Evolutionary conservation across 2,113 vertebrate genomes (phyloP).

Genomic region (Stegastes partitus): DNA sequence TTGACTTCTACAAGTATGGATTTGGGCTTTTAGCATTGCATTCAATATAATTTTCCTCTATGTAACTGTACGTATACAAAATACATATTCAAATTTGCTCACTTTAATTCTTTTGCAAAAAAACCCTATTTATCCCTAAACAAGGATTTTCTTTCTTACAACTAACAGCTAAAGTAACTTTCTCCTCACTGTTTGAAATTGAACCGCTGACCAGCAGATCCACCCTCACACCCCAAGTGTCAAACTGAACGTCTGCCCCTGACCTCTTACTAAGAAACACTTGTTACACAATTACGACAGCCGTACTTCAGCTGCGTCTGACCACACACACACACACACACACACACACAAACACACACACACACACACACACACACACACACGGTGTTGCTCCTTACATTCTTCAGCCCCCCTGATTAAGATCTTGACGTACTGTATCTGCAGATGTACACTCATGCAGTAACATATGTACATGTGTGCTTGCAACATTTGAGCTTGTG

Average conservation of each 20-base stretch:
- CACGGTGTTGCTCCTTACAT: not conserved
- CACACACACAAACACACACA: not conserved
- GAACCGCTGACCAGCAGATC: conserved; percentile 46
- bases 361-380: too few relatives aligned
- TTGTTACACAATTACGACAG: conserved; percentile 30
- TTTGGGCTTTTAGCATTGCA: too few relatives aligned
- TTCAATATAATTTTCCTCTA: too few relatives aligned
- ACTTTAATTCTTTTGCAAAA: too few relatives aligned
- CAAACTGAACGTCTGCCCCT: conserved; percentile 41
- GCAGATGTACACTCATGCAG: conserved; percentile 9
- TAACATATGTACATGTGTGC: conserved; percentile 2
- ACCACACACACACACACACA: conserved; percentile 33
- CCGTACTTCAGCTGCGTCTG: conserved; percentile 45
- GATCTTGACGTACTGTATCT: not conserved
- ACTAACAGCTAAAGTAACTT: not conserved
- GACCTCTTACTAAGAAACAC: conserved; percentile 51
- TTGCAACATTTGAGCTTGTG: not conserved
- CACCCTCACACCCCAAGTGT: conserved; percentile 14
- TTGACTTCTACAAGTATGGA: too few relatives aligned
- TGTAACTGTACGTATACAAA: too few relatives aligned
- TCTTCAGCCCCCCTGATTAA: not conserved
- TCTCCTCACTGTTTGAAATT: conserved; percentile 31
- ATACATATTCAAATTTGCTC: too few relatives aligned
- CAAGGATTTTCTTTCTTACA: too few relatives aligned
- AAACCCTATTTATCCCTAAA: too few relatives aligned